Conservation (phyloP, 2,888 invertebrate genomes). For the Pseudolycoriella hygida region DNA sequence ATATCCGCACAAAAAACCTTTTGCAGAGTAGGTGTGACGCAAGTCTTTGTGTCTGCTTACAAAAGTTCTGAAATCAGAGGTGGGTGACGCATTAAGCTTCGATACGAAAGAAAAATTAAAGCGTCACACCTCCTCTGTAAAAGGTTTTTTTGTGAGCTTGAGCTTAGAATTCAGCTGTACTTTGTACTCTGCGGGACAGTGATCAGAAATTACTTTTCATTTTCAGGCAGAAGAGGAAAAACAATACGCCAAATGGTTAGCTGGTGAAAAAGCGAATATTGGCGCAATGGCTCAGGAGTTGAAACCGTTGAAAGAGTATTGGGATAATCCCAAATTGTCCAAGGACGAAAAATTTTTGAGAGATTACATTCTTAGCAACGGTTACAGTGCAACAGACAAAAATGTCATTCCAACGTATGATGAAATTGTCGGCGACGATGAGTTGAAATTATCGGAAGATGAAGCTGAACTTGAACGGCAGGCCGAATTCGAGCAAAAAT, state of each 20-base stretch:
- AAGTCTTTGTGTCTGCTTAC: too few relatives aligned
- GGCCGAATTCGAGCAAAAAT: constrained; percentile 84
- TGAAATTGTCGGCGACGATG: constrained; percentile 41
- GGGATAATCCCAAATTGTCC: constrained; percentile 67
- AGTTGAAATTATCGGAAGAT: constrained; percentile 23
- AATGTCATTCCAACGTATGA: constrained; percentile 41
- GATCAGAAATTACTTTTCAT: constrained; percentile 13
- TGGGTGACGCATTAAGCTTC: too few relatives aligned
- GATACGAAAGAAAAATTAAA: too few relatives aligned
- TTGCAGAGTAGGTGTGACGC: too few relatives aligned
- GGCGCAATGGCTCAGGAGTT: constrained; percentile 43
- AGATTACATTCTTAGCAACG: constrained; percentile 82
- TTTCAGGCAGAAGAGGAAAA: constrained; percentile 31
- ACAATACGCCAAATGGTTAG: constrained; percentile 63
- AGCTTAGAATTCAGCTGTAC: too few relatives aligned
- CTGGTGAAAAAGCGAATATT: constrained; percentile 48
- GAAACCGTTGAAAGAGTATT: constrained; percentile 62
- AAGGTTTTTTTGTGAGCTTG: too few relatives aligned
- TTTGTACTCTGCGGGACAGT: too few relatives aligned
- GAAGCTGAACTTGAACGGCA: constrained; percentile 72
- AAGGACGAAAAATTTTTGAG: constrained; percentile 75
- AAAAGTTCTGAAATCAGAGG: too few relatives aligned
- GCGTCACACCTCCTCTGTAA: too few relatives aligned
- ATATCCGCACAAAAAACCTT: too few relatives aligned
- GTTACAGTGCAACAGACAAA: constrained; percentile 32